Evolutionary conservation across 2,888 invertebrate genomes (phyloP), one percentile per base, ranked within the genome.

Genomic region (Dorcus parallelipipedus): DNA sequence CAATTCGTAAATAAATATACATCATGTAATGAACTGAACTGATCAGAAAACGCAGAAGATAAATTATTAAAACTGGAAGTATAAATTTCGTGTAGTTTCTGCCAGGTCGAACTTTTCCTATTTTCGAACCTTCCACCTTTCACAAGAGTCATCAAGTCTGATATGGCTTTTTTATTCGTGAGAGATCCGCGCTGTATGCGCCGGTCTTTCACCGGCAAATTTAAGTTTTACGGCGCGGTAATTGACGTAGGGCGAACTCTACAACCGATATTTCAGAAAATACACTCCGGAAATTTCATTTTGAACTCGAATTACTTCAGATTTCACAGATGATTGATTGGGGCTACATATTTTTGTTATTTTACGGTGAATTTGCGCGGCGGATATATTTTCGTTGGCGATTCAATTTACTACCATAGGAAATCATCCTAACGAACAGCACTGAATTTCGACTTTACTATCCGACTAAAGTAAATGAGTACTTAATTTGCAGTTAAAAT

Each of bases 301-400:
- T 65, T 59, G 64, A 65, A 64, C 62, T 65, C 64, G 65, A 65
- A 65, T 65, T 61, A 63, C 64, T 62, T 61, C 62, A 56, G 62
- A 58, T 65, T 62, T 64, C 59, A 54, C 50, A 56, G 63, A 62
- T 61, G 63, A 61, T 65, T 64, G 62, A 60, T 59, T 58, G 60
- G 49, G 62, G 62, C 56, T 62, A 54, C 61, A 52, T 50, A 58
- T 58, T 61, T 61, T 47, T 54, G 53, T 54, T 61, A 59, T 64
- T 64, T 63, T 61, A 56, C 45, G 41, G 38, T 10, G 45, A 10
- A 45, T 45, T 45, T 45, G 23, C 41, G 41, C 41, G 45, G 20
- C 45, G 45, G 20, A 14, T 41, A 41, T 41, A 33, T 33, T 33
- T 33, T 33, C 26, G 26, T 7, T 33, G 26, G 26, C 26, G 26